Evolutionary conservation across 2,113 vertebrate species (phyloP).

Genomic region (Catharus fuscescens): DNA sequence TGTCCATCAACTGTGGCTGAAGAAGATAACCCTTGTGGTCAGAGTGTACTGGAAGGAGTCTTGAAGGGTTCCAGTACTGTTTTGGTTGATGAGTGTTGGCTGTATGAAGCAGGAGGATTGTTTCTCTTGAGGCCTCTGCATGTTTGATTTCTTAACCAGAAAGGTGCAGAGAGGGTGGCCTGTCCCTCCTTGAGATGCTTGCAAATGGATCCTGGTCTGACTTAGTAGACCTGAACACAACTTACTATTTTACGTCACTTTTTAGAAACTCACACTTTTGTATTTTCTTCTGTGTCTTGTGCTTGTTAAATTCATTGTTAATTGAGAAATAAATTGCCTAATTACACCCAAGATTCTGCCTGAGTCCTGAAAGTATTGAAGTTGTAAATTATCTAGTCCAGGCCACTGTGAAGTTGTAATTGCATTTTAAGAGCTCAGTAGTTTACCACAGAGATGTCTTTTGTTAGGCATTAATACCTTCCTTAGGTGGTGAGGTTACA

Average conservation of each 20-base stretch:
- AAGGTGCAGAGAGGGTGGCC: neutral
- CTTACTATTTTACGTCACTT: neutral
- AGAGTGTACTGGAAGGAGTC: neutral
- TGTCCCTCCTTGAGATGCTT: neutral
- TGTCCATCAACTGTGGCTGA: neutral
- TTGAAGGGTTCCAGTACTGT: neutral
- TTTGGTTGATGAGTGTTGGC: neutral
- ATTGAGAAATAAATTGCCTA: neutral
- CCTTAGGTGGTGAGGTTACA: neutral
- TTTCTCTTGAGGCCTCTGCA: neutral
- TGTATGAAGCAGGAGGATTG: neutral
- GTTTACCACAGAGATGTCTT: constrained; percentile 32
- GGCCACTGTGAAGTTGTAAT: constrained; percentile 60
- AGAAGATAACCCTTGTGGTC: neutral
- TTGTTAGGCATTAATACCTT: constrained; percentile 17
- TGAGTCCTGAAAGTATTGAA: neutral
- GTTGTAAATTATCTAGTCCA: constrained; percentile 36
- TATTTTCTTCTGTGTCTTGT: neutral
- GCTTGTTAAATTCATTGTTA: constrained; percentile 15
- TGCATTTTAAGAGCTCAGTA: constrained; percentile 57
- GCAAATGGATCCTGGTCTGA: neutral
- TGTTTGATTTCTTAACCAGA: neutral
- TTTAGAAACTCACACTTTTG: neutral
- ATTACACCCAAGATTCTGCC: constrained; percentile 7
- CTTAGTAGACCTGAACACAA: neutral